Base-by-base conservation (phyloP, 2,888 invertebrate genomes). In the Catocala nupta region DNA sequence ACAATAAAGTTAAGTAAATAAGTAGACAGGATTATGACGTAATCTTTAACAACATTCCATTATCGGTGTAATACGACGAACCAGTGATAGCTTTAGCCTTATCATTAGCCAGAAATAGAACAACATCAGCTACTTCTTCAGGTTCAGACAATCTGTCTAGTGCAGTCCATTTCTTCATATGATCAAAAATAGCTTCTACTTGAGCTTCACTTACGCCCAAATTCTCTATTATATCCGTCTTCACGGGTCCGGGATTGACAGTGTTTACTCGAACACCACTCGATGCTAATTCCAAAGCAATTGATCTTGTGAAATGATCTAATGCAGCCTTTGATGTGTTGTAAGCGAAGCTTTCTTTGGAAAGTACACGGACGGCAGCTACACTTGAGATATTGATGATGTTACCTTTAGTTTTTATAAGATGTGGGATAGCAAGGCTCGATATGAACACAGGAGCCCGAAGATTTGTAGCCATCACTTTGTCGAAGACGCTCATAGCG, bases 301-400 rank as follows among this genome's bases (percentile, higher is more conserved):
- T 45, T 7, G 42, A 56, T 47, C 52, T 51, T 2, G 56, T 42
- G 13, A 63, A 63, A 47, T 63, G 58, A 47, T 63, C 63, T 42
- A 63, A 59, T 13, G 25, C 58, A 25, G 58, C 58, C 16, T 58
- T 58, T 11, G 58, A 63, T 25, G 70, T 39, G 45, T 57, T 16
- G 44, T 80, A 73, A 1, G 68, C 39, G 48, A 65, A 70, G 42
- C 51, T 39, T 6, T 55, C 7, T 3, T 59, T 36, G 5, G 50
- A 13, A 2, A 43, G 0, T 2, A 62, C 53, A 3, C 55, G 42
- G 5, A 60, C 6, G 8, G 63, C 49, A 3, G 59, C 68, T 5
- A 70, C 13, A n/a, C 68, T 73, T 36, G 73, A 73, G 0, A 73
- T 96, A 86, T 98, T 98, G 0, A 99, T 97, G 73, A 98, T 96